Percentiles rank a stretch among this genome's conserved stretches.
These are phyloP conservation scores for Oryzias sinensis DNA, from an alignment of 2,797 vertebrate genomes.

Conservation along the genomic window DNA sequence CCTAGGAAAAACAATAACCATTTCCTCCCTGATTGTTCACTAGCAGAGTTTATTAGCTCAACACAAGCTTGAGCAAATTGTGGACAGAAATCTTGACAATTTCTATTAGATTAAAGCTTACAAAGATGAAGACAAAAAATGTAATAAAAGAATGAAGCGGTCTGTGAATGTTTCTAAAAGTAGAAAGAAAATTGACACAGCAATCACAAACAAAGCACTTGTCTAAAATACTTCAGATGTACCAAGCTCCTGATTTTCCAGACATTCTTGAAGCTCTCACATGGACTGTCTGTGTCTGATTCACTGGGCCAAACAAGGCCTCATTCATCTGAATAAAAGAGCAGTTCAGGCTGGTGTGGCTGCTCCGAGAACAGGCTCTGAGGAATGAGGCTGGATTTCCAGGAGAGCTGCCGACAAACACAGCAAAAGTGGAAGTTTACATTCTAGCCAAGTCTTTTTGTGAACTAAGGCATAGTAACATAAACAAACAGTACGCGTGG, in stretches of 20 bases:
- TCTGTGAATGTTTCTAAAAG: slow-evolving; percentile 13
- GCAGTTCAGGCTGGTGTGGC: slow-evolving; percentile 55
- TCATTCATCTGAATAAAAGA: slow-evolving; percentile 74
- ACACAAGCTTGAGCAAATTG: slow-evolving; percentile 8
- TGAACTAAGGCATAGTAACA: slow-evolving; percentile 63
- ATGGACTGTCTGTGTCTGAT: slow-evolving; percentile 61
- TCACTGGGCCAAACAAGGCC: slow-evolving; percentile 67
- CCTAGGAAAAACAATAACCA: slow-evolving; percentile 31
- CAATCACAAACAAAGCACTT: slow-evolving; percentile 29
- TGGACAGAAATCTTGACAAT: slow-evolving; percentile 3
- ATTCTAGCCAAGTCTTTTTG: slow-evolving; percentile 70
- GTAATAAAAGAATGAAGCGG: slow-evolving; percentile 5
- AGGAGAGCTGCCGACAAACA: slow-evolving; percentile 45
- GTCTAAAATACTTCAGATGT: slow-evolving; percentile 48
- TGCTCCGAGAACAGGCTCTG: slow-evolving; percentile 48
- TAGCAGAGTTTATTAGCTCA: slow-evolving; percentile 27
- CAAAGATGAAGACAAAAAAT: neutral
- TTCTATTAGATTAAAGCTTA: slow-evolving; percentile 22
- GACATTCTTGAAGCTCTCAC: slow-evolving; percentile 64
- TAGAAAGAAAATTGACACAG: slow-evolving; percentile 19
- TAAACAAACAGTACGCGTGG: slow-evolving; percentile 64
- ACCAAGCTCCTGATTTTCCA: slow-evolving; percentile 53
- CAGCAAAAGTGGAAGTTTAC: slow-evolving; percentile 70
- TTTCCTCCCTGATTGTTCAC: slow-evolving; percentile 31
- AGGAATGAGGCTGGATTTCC: slow-evolving; percentile 64